phyloP scores from a whole-genome alignment of 2,888 invertebrate species.

The Sphinx pinastri region DNA sequence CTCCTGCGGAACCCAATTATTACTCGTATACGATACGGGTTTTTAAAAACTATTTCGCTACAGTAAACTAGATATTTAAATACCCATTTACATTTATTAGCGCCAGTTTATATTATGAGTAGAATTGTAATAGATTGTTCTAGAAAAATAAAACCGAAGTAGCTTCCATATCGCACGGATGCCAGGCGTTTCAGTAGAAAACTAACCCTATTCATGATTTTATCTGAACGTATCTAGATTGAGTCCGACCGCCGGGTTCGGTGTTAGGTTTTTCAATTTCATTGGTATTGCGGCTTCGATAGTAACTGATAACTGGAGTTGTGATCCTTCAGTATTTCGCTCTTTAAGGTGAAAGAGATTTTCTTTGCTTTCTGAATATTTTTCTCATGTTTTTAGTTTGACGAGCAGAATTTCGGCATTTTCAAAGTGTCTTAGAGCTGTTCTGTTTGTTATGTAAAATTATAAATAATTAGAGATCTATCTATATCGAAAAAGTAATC shows the following conservation, averaged over 20 bases:
- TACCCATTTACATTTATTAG: neutral
- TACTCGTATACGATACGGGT: neutral
- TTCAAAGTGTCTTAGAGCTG: too few relatives aligned
- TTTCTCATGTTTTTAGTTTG: too few relatives aligned
- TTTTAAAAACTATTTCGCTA: neutral
- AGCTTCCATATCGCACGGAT: neutral
- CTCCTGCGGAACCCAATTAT: neutral
- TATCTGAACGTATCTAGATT: constrained; percentile 20
- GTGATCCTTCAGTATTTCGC: neutral
- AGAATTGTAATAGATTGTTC: neutral
- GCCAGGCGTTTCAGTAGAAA: too few relatives aligned
- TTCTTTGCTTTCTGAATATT: too few relatives aligned
- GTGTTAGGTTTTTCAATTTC: constrained; percentile 33
- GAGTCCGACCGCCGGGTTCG: constrained; percentile 26
- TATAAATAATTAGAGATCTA: too few relatives aligned
- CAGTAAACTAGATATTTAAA: neutral
- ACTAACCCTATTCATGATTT: neutral
- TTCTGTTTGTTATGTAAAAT: too few relatives aligned
- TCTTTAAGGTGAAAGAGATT: neutral
- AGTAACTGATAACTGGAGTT: neutral
- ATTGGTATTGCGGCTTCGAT: neutral
- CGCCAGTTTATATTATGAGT: neutral
- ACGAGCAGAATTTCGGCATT: too few relatives aligned
- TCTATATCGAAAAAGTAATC: too few relatives aligned
- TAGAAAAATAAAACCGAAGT: neutral